Evolutionary conservation across 2,888 invertebrate species (phyloP).

Genomic region (Lobophora halterata): DNA sequence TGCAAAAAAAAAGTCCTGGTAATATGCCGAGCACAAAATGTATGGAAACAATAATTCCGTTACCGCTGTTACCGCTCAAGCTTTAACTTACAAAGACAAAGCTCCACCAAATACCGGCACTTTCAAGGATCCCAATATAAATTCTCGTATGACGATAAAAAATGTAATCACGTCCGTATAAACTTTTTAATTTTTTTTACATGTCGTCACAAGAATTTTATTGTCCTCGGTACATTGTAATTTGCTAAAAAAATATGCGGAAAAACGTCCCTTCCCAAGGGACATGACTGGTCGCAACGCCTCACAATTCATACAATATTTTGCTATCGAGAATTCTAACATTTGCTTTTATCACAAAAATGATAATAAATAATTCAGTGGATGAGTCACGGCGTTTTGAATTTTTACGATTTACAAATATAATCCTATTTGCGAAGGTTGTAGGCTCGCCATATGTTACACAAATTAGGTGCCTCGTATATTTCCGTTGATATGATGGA

Average conservation of each 20-base stretch:
- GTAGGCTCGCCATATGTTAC: constrained; percentile 27
- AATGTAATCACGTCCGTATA: constrained; percentile 23
- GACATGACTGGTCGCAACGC: constrained; percentile 6
- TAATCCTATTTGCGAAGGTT: constrained; percentile 28
- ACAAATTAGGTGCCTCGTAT: constrained; percentile 14
- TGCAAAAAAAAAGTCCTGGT: no score
- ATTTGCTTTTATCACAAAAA: constrained; percentile 30
- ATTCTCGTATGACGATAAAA: constrained; percentile 14
- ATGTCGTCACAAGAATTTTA: constrained; percentile 25
- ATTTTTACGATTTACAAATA: constrained; percentile 30
- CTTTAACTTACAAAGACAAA: background rate
- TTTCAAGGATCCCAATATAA: constrained; percentile 14
- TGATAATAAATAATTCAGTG: constrained; percentile 29
- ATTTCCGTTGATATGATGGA: constrained; percentile 9
- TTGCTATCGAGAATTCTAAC: constrained; percentile 26
- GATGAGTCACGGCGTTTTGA: constrained; percentile 19
- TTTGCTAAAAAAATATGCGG: constrained; percentile 22
- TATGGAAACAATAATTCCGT: no score
- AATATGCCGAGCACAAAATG: no score
- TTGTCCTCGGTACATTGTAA: constrained; percentile 22
- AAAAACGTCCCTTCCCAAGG: constrained; percentile 1
- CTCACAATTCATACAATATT: constrained; percentile 17
- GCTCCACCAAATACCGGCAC: background rate
- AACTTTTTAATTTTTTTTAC: constrained; percentile 29
- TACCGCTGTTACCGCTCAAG: no score